Conservation (phyloP, 2,888 invertebrate genomes). For the Ormyrus rosae region DNA sequence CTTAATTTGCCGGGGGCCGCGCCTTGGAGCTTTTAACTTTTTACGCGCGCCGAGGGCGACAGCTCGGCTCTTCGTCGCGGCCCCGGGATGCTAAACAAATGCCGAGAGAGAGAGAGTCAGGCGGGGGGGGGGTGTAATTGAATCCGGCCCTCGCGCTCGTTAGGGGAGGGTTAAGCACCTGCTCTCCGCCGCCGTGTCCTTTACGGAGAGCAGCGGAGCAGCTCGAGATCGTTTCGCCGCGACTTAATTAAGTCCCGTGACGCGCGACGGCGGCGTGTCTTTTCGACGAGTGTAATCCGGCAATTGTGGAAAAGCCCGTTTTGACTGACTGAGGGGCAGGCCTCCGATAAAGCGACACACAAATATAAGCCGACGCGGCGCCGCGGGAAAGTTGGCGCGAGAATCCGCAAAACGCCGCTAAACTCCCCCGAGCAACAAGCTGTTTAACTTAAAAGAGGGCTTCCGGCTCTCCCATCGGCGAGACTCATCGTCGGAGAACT, state of each 20-base stretch:
- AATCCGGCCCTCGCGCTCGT: too few species aligned
- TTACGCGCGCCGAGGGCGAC: background rate
- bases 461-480: background rate
- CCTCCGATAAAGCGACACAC: background rate
- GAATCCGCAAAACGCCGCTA: conserved; percentile 42
- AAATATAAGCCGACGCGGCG: conserved; percentile 20
- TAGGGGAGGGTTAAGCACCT: too few species aligned
- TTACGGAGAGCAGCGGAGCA: too few species aligned
- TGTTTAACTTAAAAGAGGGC: conserved; percentile 29
- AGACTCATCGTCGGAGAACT: conserved; percentile 34
- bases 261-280: background rate
- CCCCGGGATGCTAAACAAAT: conserved; percentile 1
- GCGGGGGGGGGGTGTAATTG: background rate
- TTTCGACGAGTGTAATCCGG: background rate
- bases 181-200: too few species aligned
- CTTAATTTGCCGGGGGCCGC: conserved; percentile 9
- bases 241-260: too few species aligned
- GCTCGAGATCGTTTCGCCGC: too few species aligned
- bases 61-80: background rate
- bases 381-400: conserved; percentile 9
- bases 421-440: conserved; percentile 5
- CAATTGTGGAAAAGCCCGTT: conserved; percentile 1
- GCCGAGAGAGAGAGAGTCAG: background rate
- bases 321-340: background rate
- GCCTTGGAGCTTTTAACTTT: background rate